These are phyloP conservation scores for Nyctibius bracteatus DNA, from an alignment of 2,113 vertebrate species.

Conservation along the genomic window DNA sequence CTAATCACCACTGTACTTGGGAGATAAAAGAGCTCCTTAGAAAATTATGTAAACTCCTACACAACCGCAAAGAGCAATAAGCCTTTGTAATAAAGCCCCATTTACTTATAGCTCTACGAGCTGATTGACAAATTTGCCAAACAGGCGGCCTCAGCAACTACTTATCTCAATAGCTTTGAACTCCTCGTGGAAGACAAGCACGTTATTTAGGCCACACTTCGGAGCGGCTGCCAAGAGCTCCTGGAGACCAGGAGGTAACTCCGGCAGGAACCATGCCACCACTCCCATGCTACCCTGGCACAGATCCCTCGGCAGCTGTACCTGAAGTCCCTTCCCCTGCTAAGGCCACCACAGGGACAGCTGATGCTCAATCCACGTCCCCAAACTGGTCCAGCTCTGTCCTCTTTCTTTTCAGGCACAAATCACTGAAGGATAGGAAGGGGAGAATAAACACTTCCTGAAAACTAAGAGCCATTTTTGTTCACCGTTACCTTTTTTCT, in stretches of 20 bases:
- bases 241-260: not conserved
- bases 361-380: not conserved
- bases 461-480: not conserved
- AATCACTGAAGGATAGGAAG: not conserved
- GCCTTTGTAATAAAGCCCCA: not conserved
- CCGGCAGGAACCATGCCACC: not conserved
- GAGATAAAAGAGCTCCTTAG: not conserved
- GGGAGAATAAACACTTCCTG: not conserved
- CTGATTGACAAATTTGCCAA: slow-evolving; percentile 27
- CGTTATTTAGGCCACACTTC: not conserved
- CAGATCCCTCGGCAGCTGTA: not conserved
- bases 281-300: not conserved
- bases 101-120: not conserved
- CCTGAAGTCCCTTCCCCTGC: not conserved
- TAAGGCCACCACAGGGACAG: not conserved
- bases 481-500: not conserved
- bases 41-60: not conserved
- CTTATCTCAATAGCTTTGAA: slow-evolving; percentile 36
- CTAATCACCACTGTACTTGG: not conserved
- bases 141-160: not conserved
- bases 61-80: not conserved
- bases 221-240: slow-evolving; percentile 23
- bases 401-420: not conserved
- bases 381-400: not conserved
- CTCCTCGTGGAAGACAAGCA: not conserved